Base-by-base conservation (phyloP, 1,140 invertebrate genomes). In the Panulirus ornatus region DNA sequence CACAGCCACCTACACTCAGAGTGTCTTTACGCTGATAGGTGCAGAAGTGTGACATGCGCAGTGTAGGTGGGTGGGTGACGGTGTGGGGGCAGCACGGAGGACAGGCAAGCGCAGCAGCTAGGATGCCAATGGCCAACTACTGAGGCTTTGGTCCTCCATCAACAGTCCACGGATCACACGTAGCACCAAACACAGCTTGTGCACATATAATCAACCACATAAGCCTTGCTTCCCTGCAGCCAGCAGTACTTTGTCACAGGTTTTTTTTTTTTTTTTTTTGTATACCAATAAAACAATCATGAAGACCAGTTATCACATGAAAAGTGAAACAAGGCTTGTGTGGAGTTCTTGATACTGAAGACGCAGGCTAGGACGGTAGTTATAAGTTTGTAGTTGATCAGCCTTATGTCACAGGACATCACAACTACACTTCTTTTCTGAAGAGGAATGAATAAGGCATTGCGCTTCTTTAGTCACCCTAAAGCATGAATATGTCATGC, bases 121-220 rank as follows among this genome's bases (percentile, higher is more conserved):
- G 58, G 58, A 63, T 73, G 47, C 81, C 88, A 84, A 82, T 82
- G 79, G 88, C 76, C 85, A 84, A 44, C 85, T 47, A 66, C 16
- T 66, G 87, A 89, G 87, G 88, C 88, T 40, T 84, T 91, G 89
- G 89, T 91, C 84, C 89, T 90, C 81, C 88, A 73, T 75, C 44
- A 76, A 66, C 73, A 76, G 44, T 71, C 51, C 54, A 76, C 27
- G 51, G 82, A 71, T 85, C 58, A 91, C 83, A 81, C 89, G 22
- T 91, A 91, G 89, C 89, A 91, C 89, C 89, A 82, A 91, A 91
- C 89, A 82, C 89, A 70, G 84, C 89, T 91, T 91, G 89, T 91
- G 89, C 89, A 86, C 89, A 89, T 66, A 91, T 42, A 81, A 70
- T 71, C 73, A 36, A 79, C 51, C 83, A 78, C 73, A 79, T 84